Percentiles rank a stretch among this genome's conserved stretches.
These are phyloP conservation scores for Pogona vitticeps DNA, from an alignment of 2,113 vertebrate species.

Conservation along the genomic window DNA sequence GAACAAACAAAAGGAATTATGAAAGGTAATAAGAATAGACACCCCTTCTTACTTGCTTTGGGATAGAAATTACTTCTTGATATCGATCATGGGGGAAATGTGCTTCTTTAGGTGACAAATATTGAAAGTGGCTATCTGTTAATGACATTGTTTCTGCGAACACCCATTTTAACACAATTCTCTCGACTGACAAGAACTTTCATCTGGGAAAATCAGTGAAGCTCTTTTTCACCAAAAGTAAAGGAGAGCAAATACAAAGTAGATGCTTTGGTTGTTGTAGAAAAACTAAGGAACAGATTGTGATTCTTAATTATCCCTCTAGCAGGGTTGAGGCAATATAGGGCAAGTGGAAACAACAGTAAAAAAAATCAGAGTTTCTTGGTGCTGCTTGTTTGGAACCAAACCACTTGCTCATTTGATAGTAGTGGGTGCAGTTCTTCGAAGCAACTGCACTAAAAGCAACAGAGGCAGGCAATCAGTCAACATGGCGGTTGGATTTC, in stretches of 20 bases:
- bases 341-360: neutral
- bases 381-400: neutral
- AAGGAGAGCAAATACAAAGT: neutral
- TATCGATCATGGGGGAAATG: neutral
- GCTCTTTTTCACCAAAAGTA: neutral
- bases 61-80: neutral
- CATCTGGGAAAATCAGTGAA: neutral
- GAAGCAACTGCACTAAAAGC: neutral
- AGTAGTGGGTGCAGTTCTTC: neutral
- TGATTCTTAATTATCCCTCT: neutral
- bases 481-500: neutral
- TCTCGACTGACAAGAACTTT: neutral
- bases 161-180: conserved; percentile 13
- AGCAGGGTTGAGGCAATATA: neutral
- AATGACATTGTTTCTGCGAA: neutral
- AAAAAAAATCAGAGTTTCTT: neutral
- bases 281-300: neutral
- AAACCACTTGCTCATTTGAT: neutral
- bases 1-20: too few relatives aligned
- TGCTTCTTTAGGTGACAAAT: accelerated
- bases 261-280: neutral
- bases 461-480: neutral
- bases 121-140: neutral
- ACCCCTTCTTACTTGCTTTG: neutral
- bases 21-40: neutral